Base-by-base conservation (phyloP, 1,140 invertebrate genomes). In the Ruditapes philippinarum region DNA sequence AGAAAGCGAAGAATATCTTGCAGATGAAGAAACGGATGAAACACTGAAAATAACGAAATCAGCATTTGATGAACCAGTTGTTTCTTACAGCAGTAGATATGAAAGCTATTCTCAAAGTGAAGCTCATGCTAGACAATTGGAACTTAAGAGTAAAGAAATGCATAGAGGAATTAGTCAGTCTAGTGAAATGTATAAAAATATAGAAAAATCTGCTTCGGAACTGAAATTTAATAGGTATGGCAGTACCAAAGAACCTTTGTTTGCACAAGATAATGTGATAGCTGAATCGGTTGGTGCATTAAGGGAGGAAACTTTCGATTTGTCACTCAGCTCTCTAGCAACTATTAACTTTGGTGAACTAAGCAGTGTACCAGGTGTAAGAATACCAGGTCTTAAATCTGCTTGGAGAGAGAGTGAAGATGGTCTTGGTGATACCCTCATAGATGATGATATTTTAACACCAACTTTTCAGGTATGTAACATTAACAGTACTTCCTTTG, bases 1-100 rank as follows among this genome's bases (percentile, higher is more conserved):
- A 31, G 42, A 70, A 49, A 84, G 65, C 54, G 82, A 84, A 22
- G 68, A 73, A n/a, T 84, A 57, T 70, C 82, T 70, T 31, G 82
- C 82, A 33, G 82, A 84, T 73, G 65, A 70, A 38, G 45, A 73
- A 36, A 65, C 25, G 2, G 62, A 83, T 11, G 62, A 65, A 31
- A 36, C n/a, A 36, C 31, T 80, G 28, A 80, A 25, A 19, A n/a
- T 54, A 1, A 33, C 42, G 3, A 28, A 5, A 42, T 7, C 42
- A 40, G 17, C 40, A 19, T 78, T 54, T 33, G n/a, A 17, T 74
- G 38, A 38, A 45, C 70, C 38, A 74, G 42, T 40, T 11, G 17
- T 22, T 9, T 2, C 33, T 40, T 25, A 7, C 5, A 74, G 36
- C 42, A 14, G 1, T 42, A 74, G 31, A 33, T 40, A 40, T 42